Conservation (phyloP, 2,888 invertebrate genomes). For the Ligdia adustata region DNA sequence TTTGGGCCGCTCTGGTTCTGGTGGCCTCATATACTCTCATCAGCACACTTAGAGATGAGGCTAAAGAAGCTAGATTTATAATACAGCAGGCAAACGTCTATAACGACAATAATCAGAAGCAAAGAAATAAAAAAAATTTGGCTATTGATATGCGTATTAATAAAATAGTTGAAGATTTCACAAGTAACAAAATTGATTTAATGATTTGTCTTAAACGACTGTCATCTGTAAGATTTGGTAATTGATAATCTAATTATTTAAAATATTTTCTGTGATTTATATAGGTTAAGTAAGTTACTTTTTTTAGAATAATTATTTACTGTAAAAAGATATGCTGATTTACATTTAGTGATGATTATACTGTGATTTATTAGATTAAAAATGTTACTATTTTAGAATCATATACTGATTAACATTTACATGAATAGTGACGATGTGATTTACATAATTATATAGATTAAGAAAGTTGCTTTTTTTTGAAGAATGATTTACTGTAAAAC, state of each 20-base stretch:
- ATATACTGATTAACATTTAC: too few species aligned
- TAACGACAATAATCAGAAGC: constrained; percentile 14
- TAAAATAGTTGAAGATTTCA: constrained; percentile 15
- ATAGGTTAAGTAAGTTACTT: constrained; percentile 6
- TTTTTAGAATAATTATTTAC: constrained; percentile 8
- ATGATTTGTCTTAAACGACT: constrained; percentile 22
- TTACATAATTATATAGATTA: too few species aligned
- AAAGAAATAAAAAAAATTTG: too few species aligned
- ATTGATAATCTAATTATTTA: constrained; percentile 18
- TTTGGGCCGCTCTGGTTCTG: constrained; percentile 1
- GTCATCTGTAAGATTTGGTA: constrained; percentile 20
- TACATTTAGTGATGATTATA: constrained; percentile 4
- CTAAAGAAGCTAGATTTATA: constrained; percentile 20
- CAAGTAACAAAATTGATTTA: constrained; percentile 23
- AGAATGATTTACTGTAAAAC: too few species aligned
- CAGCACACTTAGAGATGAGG: constrained; percentile 23
- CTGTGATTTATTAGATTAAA: constrained; percentile 7
- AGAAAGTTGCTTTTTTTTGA: too few species aligned
- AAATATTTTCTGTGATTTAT: constrained; percentile 13
- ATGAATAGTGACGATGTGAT: too few species aligned
- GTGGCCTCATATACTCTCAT: constrained; percentile 24
- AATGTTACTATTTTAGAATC: too few species aligned
- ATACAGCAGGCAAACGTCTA: constrained; percentile 9
- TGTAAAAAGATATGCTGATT: constrained; percentile 11
- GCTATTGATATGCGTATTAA: constrained; percentile 1